Evolutionary conservation across 2,113 vertebrate genomes (phyloP).

Genomic region (Nycticebus coucang): DNA sequence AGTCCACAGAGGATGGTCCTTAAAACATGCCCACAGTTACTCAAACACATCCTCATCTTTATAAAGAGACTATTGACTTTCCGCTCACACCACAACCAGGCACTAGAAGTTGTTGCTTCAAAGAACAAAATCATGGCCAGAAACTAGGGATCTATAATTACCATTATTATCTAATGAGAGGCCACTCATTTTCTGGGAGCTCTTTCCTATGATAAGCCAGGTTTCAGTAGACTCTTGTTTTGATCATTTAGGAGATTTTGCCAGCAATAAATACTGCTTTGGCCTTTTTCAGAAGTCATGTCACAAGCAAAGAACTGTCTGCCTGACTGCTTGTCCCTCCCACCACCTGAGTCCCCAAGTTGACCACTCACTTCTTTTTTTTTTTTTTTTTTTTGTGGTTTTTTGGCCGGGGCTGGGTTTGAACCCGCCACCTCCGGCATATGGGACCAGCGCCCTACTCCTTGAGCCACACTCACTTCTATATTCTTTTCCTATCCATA

Average conservation of each 20-base stretch:
- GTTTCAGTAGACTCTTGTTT: not conserved
- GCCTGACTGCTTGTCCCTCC: not conserved
- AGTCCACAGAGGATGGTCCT: not conserved
- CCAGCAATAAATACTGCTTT: not conserved
- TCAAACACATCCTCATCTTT: not conserved
- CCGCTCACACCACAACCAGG: not conserved
- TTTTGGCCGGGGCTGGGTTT: too few species aligned
- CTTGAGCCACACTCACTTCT: not conserved
- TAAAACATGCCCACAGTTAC: not conserved
- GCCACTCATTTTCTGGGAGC: not conserved
- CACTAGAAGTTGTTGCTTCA: not conserved
- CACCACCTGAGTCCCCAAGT: not conserved
- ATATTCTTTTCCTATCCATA: not conserved
- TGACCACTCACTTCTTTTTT: not conserved
- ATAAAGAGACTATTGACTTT: not conserved
- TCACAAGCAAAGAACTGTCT: not conserved
- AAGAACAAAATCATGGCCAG: not conserved
- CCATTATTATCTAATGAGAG: not conserved
- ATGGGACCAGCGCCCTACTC: too few species aligned
- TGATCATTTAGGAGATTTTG: not conserved
- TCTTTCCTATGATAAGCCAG: slow-evolving; percentile 20
- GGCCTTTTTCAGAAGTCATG: not conserved
- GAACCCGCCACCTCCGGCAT: too few species aligned
- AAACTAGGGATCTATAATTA: not conserved
- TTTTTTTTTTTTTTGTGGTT: too few species aligned